Percentiles rank a stretch among this genome's conserved stretches.
Conservation (phyloP, 1,140 invertebrate genomes). For the Drosophila insularis region DNA sequence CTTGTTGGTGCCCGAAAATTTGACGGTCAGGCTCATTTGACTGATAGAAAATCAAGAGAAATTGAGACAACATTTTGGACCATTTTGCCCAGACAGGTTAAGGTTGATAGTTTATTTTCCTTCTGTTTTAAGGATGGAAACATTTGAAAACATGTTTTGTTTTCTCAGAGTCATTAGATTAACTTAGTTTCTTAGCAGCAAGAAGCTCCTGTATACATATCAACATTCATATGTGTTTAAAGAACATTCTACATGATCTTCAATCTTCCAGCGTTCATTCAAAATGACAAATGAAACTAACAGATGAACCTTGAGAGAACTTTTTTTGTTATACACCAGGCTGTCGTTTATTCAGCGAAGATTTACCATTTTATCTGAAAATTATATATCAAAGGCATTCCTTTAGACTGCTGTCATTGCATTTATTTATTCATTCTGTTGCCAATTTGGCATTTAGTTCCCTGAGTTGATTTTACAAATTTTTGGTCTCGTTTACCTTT, state of each 20-base stretch:
- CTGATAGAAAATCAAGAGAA: background rate
- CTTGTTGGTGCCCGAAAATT: background rate
- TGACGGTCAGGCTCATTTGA: background rate
- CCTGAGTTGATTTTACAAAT: background rate
- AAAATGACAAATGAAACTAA: no score
- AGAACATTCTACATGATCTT: no score
- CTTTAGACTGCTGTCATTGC: background rate
- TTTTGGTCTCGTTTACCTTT: background rate
- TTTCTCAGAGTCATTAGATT: no score
- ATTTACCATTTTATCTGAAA: background rate
- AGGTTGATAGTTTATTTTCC: no score
- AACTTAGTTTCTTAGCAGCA: no score
- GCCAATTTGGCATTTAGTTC: background rate
- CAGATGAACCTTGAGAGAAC: no score
- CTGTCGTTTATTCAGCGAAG: background rate
- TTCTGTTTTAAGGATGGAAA: no score
- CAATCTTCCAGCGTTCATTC: no score
- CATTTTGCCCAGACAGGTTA: background rate
- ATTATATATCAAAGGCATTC: background rate
- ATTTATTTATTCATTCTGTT: background rate
- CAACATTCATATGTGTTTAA: no score
- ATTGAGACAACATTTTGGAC: background rate
- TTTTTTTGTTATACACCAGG: no score
- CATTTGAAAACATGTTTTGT: no score
- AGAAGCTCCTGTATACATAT: no score